Evolutionary conservation across 2,113 vertebrate species (phyloP), one percentile per base, ranked within the genome.

Genomic region (Hiodon tergisus): DNA sequence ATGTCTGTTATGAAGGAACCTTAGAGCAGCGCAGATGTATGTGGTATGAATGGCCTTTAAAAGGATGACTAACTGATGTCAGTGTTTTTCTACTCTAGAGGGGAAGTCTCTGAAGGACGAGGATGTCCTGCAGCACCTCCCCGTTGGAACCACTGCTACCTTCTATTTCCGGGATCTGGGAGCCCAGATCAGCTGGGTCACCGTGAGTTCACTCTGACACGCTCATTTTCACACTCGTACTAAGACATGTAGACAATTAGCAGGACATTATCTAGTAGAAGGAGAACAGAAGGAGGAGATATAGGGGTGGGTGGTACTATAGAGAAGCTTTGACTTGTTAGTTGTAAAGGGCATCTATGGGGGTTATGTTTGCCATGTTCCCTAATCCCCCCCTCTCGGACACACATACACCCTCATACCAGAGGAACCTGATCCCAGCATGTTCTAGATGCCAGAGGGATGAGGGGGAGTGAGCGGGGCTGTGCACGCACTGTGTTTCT

Each of bases 181-280:
- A 16, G 93, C 96, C 0, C 95, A 98, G 88, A 96, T 98, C 88
- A 97, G 95, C 93, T 98, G 96, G 96, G 95, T 97, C 82, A 98
- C 94, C 58, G 96, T 98, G 83, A 93, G 91, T 85, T 59, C 70
- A 70, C 16, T 47, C 50, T 14, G 6, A 59, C 48, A 50, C 50
- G 61, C 55, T 73, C 55, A 54, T 0, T 47, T 6, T 59, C 58
- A 68, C 79, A 51, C 71, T 16, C 50, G n/a, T 61, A 77, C 54
- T 51, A 17, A 67, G 7, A 7, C 54, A 31, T n/a, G 14, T n/a
- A n/a, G 0, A 4, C 14, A 31, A 31, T 31, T 31, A 31, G 31
- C 31, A 31, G 47, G 63, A 47, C 17, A 47, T 8, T 8, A 50
- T 50, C 16, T 66, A 47, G 31, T 31, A 31, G 31, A 31, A 31